Conservation (phyloP, 2,888 invertebrate species). For the Trichacis sp. region DNA sequence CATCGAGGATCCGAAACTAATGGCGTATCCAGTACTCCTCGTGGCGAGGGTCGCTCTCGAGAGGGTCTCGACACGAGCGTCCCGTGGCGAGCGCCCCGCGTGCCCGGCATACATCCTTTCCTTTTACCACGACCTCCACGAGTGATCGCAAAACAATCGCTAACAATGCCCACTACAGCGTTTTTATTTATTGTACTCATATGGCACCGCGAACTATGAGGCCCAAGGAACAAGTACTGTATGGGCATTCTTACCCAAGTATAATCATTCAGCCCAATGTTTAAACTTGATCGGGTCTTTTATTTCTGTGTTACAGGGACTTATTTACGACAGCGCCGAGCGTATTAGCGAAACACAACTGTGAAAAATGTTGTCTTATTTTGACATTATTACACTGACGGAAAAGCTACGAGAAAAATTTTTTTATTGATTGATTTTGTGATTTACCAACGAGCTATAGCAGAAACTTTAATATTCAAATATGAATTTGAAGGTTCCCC, state of each 20-base stretch:
- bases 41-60: conserved; percentile 6
- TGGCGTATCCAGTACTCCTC: conserved; percentile 13
- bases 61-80: conserved; percentile 36
- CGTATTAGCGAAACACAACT: no score
- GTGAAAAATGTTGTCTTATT: no score
- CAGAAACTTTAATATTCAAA: no score
- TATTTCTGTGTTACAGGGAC: conserved; percentile 19
- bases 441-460: no score
- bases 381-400: no score
- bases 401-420: no score
- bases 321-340: not conserved
- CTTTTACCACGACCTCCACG: conserved; percentile 49
- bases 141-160: conserved; percentile 58
- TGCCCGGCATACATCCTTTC: conserved; percentile 38
- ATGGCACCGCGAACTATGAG: conserved; percentile 49
- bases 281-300: conserved; percentile 15
- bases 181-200: conserved; percentile 61
- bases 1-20: conserved; percentile 8
- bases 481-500: no score
- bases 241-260: conserved; percentile 42
- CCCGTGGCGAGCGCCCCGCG: conserved; percentile 56
- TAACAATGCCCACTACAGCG: conserved; percentile 56
- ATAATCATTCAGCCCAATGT: conserved; percentile 40
- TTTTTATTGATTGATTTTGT: no score
- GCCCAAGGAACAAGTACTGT: conserved; percentile 28